These are phyloP conservation scores for Mionectes olivaceus DNA, from an alignment of 2,797 vertebrate species.

Conservation along the genomic window DNA sequence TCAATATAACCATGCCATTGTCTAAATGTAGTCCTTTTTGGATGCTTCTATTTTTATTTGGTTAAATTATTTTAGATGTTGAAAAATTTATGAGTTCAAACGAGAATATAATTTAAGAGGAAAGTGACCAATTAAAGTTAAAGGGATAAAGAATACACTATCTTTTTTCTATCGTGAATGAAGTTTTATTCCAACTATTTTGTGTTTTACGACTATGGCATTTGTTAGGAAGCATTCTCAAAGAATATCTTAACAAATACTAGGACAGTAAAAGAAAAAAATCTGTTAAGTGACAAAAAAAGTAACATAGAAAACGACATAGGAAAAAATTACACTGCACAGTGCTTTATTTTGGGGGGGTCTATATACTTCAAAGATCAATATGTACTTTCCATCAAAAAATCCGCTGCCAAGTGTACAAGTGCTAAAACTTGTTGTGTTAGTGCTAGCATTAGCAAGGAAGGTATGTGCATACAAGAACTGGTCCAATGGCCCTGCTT, in stretches of 20 bases:
- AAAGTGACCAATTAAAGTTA: slow-evolving; percentile 5
- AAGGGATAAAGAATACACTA: background rate
- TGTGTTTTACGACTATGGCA: background rate
- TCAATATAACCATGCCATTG: background rate
- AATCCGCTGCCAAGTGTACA: background rate
- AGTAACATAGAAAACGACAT: rapidly evolving
- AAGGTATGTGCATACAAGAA: background rate
- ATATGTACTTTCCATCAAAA: background rate
- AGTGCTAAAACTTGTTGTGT: background rate
- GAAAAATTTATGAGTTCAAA: background rate
- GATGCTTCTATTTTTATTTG: background rate
- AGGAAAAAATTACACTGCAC: background rate
- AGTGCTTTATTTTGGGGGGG: background rate
- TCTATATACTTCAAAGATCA: background rate
- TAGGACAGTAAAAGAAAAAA: background rate
- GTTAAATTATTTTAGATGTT: background rate
- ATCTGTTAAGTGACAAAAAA: background rate
- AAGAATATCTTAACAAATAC: background rate
- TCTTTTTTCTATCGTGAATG: background rate
- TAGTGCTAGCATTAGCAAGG: background rate
- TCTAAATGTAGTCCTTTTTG: background rate
- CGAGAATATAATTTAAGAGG: background rate
- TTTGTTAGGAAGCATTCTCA: background rate
- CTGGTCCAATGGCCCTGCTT: background rate
- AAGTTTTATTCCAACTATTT: background rate